phyloP scores from a whole-genome alignment of 1,140 invertebrate species.

The Drosophila trapezifrons region DNA sequence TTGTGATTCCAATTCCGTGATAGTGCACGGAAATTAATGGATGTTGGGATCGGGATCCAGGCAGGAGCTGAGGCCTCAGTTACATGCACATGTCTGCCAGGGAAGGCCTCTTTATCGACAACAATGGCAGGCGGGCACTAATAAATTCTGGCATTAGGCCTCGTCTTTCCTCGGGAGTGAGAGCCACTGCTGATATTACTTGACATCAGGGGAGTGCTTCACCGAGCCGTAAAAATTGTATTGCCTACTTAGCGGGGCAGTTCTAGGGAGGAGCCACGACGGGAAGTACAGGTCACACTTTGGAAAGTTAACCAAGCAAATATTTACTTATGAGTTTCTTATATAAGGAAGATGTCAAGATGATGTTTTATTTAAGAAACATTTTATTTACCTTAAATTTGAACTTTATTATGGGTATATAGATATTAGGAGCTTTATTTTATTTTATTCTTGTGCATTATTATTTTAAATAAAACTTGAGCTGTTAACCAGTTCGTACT shows the following conservation, averaged over 20 bases:
- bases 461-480: no score
- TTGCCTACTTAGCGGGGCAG: constrained; percentile 36
- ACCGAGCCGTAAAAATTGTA: constrained; percentile 54
- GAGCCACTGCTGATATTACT: constrained; percentile 25
- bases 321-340: background rate
- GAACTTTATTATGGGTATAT: background rate
- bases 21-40: constrained; percentile 73
- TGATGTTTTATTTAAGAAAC: background rate
- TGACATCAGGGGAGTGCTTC: constrained; percentile 47
- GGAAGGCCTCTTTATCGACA: constrained; percentile 36
- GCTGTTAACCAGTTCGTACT: no score
- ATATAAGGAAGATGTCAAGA: background rate
- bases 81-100: constrained; percentile 38
- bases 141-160: constrained; percentile 69
- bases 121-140: constrained; percentile 40
- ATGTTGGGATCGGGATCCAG: constrained; percentile 27
- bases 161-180: background rate
- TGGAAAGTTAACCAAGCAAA: background rate
- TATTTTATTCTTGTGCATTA: no score
- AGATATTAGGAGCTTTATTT: background rate
- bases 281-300: constrained; percentile 11
- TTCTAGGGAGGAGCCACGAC: no score
- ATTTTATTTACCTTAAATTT: no score
- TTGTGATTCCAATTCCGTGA: constrained; percentile 68
- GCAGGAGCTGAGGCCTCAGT: background rate